Conservation (phyloP, 2,113 vertebrate species). For the Oreotrochilus melanogaster region DNA sequence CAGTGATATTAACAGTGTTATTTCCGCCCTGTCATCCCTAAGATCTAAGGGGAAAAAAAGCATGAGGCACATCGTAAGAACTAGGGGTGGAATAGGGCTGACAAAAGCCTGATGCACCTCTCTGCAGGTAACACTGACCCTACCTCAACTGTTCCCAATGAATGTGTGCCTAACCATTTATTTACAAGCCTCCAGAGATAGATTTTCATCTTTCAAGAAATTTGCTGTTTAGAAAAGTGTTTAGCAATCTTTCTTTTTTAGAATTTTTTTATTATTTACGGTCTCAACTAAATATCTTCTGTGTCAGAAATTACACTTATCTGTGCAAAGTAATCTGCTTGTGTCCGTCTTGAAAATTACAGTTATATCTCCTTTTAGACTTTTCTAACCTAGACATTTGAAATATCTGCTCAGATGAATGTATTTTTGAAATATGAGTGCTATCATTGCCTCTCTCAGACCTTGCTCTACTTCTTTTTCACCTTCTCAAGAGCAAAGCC, state of each 20-base stretch:
- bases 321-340: neutral
- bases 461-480: neutral
- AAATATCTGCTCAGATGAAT: neutral
- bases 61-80: neutral
- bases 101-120: neutral
- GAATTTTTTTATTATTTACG: neutral
- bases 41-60: neutral
- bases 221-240: neutral
- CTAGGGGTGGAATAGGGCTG: fast-evolving
- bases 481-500: neutral
- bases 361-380: neutral
- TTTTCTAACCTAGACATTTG: neutral
- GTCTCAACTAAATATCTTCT: neutral
- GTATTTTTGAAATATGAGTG: neutral
- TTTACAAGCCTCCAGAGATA: neutral
- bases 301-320: neutral
- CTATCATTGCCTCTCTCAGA: neutral
- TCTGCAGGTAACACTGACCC: neutral
- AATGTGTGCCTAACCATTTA: neutral
- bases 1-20: neutral
- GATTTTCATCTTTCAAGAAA: neutral
- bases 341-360: neutral
- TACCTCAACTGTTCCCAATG: neutral
- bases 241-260: neutral
- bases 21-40: neutral